A percentile compares a stretch with the other conserved stretches of the same genome.
Conservation (phyloP, 2,888 invertebrate species). For the Nebria brevicollis region DNA sequence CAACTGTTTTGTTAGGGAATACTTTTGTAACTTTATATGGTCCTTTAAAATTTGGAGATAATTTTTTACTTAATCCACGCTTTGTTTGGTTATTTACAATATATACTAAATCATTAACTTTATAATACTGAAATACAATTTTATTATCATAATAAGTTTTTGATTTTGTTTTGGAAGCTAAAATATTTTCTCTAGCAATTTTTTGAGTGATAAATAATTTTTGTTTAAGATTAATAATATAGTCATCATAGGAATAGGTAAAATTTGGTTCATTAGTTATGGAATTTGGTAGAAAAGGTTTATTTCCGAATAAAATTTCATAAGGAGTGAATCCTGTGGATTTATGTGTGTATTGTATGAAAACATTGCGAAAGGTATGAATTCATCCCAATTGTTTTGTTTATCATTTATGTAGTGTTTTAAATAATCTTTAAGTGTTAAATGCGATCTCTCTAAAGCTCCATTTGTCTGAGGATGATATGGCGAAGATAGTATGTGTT, state of each 20-base stretch:
- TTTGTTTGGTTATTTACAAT: no score
- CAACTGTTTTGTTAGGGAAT: conserved; percentile 18
- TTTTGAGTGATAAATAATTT: neutral
- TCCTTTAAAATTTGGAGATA: conserved; percentile 24
- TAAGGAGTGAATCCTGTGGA: neutral
- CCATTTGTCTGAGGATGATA: neutral
- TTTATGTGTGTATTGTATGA: neutral
- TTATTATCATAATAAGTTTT: conserved; percentile 2
- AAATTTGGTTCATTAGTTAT: neutral
- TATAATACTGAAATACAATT: neutral
- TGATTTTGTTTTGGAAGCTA: neutral
- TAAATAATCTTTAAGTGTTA: neutral
- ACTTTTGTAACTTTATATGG: conserved; percentile 25
- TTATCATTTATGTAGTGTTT: neutral
- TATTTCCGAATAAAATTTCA: conserved; percentile 2
- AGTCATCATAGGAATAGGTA: neutral
- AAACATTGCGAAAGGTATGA: neutral
- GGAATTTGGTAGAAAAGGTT: neutral
- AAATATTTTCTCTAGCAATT: neutral
- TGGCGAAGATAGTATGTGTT: conserved; percentile 38
- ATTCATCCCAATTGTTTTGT: neutral
- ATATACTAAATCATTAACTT: no score
- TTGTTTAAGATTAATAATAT: neutral
- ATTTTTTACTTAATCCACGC: conserved; percentile 7
- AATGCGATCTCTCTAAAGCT: neutral